Evolutionary conservation across 2,888 invertebrate genomes (phyloP).

Genomic region (Heliconius charithonia): DNA sequence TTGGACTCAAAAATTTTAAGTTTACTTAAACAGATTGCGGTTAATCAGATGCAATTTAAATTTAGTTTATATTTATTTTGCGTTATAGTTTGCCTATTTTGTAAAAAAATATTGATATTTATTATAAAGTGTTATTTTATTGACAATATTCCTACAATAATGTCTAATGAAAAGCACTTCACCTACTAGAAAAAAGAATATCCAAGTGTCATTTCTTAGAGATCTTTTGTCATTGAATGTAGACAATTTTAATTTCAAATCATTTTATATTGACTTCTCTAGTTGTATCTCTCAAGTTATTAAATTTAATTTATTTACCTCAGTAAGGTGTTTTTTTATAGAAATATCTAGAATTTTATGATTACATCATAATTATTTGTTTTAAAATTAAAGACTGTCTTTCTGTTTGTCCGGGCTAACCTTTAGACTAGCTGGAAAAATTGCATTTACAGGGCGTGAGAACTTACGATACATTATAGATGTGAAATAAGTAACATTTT

Average conservation of each 20-base stretch:
- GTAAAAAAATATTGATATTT: too few species aligned
- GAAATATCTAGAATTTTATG: not conserved
- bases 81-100: not conserved
- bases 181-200: not conserved
- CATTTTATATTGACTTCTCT: not conserved
- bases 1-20: slow-evolving; percentile 24
- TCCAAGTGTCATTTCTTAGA: not conserved
- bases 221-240: not conserved
- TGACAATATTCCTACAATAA: not conserved
- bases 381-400: too few species aligned
- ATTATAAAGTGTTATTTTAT: not conserved
- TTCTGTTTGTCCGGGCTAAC: too few species aligned
- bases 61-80: slow-evolving; percentile 1
- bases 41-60: slow-evolving; percentile 6
- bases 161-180: not conserved
- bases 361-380: too few species aligned
- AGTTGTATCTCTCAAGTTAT: not conserved
- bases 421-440: too few species aligned
- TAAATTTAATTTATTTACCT: not conserved
- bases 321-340: not conserved
- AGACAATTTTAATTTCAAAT: slow-evolving; percentile 9
- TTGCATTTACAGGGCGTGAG: too few species aligned
- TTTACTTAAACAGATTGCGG: not conserved
- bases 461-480: too few species aligned
- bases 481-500: too few species aligned